These are phyloP conservation scores for Creontiades dilutus DNA, from an alignment of 2,888 invertebrate species.

Conservation along the genomic window DNA sequence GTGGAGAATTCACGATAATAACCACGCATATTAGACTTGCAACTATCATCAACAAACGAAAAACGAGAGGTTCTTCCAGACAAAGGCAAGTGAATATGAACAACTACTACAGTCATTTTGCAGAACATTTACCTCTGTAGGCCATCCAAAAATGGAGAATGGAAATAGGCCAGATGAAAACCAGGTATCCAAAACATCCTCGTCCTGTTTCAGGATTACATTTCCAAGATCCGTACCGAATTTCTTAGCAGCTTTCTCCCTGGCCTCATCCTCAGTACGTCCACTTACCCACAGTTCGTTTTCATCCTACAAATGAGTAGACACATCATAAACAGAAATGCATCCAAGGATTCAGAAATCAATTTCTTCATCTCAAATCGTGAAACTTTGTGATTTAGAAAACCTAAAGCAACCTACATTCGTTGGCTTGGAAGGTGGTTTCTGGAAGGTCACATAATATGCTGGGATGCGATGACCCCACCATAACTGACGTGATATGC, in stretches of 20 bases:
- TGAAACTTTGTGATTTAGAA: too few relatives aligned
- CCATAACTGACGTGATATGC: slow-evolving; percentile 98
- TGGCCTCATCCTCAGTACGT: slow-evolving; percentile 85
- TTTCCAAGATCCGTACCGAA: slow-evolving; percentile 82
- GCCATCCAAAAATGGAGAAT: slow-evolving; percentile 98
- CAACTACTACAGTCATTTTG: too few relatives aligned
- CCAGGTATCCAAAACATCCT: slow-evolving; percentile 99
- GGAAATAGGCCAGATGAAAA: slow-evolving; percentile 98
- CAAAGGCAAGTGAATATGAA: too few relatives aligned
- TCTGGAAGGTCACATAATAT: slow-evolving; percentile 86
- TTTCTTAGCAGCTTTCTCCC: slow-evolving; percentile 86
- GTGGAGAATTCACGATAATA: slow-evolving; percentile 74
- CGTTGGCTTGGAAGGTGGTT: slow-evolving; percentile 76
- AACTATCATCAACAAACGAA: not conserved
- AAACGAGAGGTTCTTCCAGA: too few relatives aligned
- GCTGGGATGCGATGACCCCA: slow-evolving; percentile 99
- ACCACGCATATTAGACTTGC: not conserved
- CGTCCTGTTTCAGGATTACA: slow-evolving; percentile 86
- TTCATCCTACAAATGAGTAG: slow-evolving; percentile 77
- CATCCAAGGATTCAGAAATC: not conserved
- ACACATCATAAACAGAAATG: not conserved
- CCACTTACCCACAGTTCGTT: slow-evolving; percentile 83
- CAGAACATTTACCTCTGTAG: slow-evolving; percentile 83
- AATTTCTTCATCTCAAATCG: too few relatives aligned
- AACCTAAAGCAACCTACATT: not conserved